Evolutionary conservation across 2,888 invertebrate species (phyloP).

Genomic region (Drosophila pseudotakahashii): DNA sequence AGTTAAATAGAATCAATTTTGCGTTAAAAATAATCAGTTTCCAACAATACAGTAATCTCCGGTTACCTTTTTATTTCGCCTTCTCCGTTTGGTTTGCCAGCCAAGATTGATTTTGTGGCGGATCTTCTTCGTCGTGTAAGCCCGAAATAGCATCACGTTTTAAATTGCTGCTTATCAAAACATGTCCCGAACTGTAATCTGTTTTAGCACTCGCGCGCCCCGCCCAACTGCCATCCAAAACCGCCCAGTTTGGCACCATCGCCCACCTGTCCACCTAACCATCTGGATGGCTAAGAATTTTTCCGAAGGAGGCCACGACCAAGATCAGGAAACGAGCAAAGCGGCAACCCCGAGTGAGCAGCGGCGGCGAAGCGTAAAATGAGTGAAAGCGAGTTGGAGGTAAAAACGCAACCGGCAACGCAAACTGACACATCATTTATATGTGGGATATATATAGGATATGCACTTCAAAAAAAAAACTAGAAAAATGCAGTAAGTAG

Average conservation of each 20-base stretch:
- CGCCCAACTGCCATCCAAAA: constrained; percentile 35
- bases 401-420: constrained; percentile 76
- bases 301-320: constrained; percentile 48
- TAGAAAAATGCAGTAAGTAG: no score
- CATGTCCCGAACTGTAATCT: constrained; percentile 78
- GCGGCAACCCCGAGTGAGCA: constrained; percentile 59
- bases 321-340: constrained; percentile 54
- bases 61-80: background rate
- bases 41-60: background rate
- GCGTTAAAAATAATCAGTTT: background rate
- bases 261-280: constrained; percentile 5
- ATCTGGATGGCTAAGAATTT: constrained; percentile 33
- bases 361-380: constrained; percentile 69
- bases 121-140: constrained; percentile 44
- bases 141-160: constrained; percentile 81
- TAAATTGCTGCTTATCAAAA: constrained; percentile 82
- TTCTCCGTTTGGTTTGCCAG: background rate
- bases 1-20: background rate
- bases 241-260: constrained; percentile 1
- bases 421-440: constrained; percentile 81
- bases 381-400: constrained; percentile 68
- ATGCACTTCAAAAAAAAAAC: no score
- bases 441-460: constrained; percentile 1
- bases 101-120: constrained; percentile 40
- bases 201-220: constrained; percentile 72